Percentiles rank a stretch among this genome's conserved stretches.
Evolutionary conservation across 1,140 invertebrate species (phyloP).

Genomic region (Sogatella furcifera): DNA sequence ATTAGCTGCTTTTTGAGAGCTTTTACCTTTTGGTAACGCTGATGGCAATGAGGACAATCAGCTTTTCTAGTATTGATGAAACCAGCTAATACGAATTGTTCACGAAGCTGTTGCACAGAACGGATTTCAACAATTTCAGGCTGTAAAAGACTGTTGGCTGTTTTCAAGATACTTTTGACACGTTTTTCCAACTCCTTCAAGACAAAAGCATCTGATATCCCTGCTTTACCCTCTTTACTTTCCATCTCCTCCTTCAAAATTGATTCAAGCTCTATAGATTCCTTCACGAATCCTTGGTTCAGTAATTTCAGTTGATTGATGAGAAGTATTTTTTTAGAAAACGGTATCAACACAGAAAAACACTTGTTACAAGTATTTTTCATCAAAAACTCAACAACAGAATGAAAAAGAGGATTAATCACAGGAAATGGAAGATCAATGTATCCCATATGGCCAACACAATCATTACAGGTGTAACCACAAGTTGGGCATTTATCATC

Average conservation of each 20-base stretch:
- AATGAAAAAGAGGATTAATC: slow-evolving; percentile 85
- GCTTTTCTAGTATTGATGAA: slow-evolving; percentile 37
- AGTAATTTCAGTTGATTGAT: slow-evolving; percentile 63
- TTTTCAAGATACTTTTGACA: slow-evolving; percentile 28
- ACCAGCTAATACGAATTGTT: slow-evolving; percentile 42
- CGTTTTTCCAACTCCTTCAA: slow-evolving; percentile 21
- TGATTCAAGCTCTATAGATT: slow-evolving; percentile 52
- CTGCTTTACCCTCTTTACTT: not conserved
- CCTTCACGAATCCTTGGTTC: slow-evolving; percentile 57
- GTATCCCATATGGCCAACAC: slow-evolving; percentile 91
- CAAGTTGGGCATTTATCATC: slow-evolving; percentile 74
- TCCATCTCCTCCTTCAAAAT: not conserved
- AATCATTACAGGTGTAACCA: slow-evolving; percentile 50
- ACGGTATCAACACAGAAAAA: slow-evolving; percentile 53
- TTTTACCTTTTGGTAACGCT: slow-evolving; percentile 38
- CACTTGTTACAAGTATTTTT: slow-evolving; percentile 59
- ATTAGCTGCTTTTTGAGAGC: slow-evolving; percentile 29
- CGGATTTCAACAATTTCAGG: slow-evolving; percentile 34
- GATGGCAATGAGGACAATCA: slow-evolving; percentile 50
- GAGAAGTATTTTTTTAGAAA: slow-evolving; percentile 48
- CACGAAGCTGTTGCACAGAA: slow-evolving; percentile 27
- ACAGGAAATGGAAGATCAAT: slow-evolving; percentile 85
- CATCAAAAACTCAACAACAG: slow-evolving; percentile 54
- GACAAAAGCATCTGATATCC: slow-evolving; percentile 16
- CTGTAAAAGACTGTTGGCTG: slow-evolving; percentile 24